Evolutionary conservation across 2,113 vertebrate species (phyloP).

Genomic region (Varanus salvator): DNA sequence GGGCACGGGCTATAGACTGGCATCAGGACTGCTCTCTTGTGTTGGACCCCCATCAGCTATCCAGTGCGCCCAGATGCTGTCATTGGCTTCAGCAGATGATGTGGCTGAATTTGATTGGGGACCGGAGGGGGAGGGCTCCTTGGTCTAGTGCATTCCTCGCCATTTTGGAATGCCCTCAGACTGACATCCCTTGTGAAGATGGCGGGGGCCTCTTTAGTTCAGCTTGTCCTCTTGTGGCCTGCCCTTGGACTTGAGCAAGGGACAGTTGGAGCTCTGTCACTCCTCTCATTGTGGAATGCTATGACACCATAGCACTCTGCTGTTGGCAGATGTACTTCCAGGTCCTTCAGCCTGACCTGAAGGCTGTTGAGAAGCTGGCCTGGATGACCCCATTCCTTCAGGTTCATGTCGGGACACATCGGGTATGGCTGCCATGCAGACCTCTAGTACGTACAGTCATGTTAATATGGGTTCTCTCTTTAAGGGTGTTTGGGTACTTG

Average conservation of each 20-base stretch:
- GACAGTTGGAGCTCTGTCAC: neutral
- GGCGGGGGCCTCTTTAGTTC: neutral
- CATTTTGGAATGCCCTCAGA: neutral
- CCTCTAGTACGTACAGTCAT: slow-evolving; percentile 40
- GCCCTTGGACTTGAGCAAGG: neutral
- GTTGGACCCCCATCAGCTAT: neutral
- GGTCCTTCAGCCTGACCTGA: slow-evolving; percentile 44
- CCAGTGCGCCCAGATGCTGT: neutral
- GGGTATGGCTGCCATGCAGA: slow-evolving; percentile 41
- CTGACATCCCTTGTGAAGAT: neutral
- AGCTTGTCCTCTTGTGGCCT: neutral
- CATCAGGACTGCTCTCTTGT: neutral
- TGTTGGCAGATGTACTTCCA: slow-evolving; percentile 47
- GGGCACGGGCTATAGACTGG: neutral
- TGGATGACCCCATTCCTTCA: slow-evolving; percentile 40
- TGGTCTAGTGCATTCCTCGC: neutral
- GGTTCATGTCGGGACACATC: slow-evolving; percentile 38
- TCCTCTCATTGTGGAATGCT: slow-evolving; percentile 23
- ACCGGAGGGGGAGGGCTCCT: neutral
- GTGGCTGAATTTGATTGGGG: neutral
- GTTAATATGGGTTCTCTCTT: slow-evolving; percentile 23
- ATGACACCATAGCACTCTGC: slow-evolving; percentile 39
- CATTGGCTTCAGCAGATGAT: neutral
- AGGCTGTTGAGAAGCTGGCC: slow-evolving; percentile 44
- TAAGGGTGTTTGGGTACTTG: slow-evolving; percentile 27